Percentiles rank a stretch among this genome's conserved stretches.
Evolutionary conservation across 2,113 vertebrate genomes (phyloP).

Genomic region (Rhinoderma darwinii): DNA sequence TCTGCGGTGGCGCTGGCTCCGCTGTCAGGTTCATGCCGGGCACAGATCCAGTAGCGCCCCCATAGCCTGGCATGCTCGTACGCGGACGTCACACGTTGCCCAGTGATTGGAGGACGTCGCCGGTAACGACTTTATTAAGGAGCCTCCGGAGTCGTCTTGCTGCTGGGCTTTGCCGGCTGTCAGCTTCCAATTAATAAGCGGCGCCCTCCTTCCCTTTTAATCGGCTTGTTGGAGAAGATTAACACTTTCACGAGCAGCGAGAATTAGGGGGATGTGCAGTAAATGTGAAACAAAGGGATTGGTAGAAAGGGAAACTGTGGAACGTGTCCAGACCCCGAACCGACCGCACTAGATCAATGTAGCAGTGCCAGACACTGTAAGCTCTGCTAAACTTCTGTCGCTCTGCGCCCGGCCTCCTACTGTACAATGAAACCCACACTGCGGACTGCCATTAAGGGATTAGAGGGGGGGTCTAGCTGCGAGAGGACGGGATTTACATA

Average conservation of each 20-base stretch:
- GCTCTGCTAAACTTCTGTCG: background rate
- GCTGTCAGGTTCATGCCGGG: no score
- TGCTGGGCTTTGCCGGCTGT: background rate
- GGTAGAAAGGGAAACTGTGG: background rate
- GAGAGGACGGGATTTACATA: background rate
- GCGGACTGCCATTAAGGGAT: no score
- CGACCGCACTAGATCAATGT: background rate
- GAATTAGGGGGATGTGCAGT: background rate
- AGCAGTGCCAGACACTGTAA: background rate
- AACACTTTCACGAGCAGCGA: background rate
- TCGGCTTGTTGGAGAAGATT: background rate
- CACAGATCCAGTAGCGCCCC: no score
- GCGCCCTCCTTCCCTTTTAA: slow-evolving; percentile 7
- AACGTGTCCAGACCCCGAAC: no score
- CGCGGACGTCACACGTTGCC: background rate
- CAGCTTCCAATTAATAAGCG: background rate
- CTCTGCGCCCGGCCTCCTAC: no score
- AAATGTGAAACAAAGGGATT: background rate
- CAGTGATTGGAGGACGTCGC: background rate
- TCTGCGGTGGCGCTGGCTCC: no score
- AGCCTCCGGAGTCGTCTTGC: background rate
- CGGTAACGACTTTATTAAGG: background rate
- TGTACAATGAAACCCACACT: no score
- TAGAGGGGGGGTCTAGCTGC: no score
- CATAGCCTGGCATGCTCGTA: background rate